A percentile compares a stretch with the other conserved stretches of the same genome.
These are phyloP conservation scores for Epinephelus malabaricus DNA, from an alignment of 2,797 vertebrate genomes.

Conservation along the genomic window DNA sequence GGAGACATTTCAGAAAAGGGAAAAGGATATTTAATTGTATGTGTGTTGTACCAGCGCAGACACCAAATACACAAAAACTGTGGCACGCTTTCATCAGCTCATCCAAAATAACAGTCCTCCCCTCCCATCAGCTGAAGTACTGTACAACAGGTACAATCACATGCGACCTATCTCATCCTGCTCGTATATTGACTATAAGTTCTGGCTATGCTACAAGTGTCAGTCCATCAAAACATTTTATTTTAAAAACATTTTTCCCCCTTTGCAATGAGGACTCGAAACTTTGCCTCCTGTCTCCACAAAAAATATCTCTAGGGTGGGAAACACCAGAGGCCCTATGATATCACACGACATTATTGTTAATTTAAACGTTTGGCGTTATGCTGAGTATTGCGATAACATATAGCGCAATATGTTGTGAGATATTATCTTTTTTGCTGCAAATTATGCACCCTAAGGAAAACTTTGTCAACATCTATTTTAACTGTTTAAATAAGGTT, in stretches of 20 bases:
- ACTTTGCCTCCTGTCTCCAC: no score
- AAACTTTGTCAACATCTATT: no score
- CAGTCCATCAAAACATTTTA: not conserved
- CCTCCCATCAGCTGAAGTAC: not conserved
- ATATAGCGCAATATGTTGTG: no score
- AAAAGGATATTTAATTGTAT: fast-evolving
- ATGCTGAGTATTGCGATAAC: no score
- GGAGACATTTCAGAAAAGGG: not conserved
- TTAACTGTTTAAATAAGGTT: no score
- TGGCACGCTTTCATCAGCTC: not conserved
- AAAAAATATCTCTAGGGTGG: no score
- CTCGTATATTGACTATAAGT: no score
- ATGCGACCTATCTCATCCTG: not conserved
- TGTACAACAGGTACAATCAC: not conserved
- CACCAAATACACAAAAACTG: not conserved
- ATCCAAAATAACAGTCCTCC: not conserved
- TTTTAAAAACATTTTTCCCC: not conserved
- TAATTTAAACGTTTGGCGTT: no score
- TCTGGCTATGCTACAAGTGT: not conserved
- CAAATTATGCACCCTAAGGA: no score
- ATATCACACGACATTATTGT: no score
- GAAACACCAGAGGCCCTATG: no score
- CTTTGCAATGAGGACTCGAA: not conserved
- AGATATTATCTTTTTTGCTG: no score
- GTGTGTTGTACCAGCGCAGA: not conserved